Evolutionary conservation across 2,113 vertebrate genomes (phyloP).

Genomic region (Aptenodytes forsteri): DNA sequence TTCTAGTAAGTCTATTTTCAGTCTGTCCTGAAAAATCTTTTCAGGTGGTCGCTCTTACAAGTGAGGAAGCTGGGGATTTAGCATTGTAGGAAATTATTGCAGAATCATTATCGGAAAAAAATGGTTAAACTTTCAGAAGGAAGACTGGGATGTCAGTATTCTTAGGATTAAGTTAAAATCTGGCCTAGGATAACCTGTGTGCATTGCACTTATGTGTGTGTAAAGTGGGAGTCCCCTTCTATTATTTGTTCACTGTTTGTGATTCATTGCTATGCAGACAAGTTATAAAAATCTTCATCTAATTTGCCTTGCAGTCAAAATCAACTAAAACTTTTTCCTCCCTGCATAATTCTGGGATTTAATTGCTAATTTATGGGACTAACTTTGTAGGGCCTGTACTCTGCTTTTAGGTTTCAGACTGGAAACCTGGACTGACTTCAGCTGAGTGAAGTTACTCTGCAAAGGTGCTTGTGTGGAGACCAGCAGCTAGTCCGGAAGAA

Average conservation of each 20-base stretch:
- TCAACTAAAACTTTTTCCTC: background rate
- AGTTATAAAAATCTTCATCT: background rate
- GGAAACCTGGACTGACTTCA: background rate
- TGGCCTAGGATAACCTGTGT: background rate
- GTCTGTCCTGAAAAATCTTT: background rate
- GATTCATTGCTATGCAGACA: background rate
- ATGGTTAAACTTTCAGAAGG: background rate
- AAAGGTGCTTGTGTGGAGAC: background rate
- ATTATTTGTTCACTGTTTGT: background rate
- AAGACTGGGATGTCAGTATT: background rate
- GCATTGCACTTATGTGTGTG: background rate
- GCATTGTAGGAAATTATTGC: background rate
- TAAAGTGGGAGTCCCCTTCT: background rate
- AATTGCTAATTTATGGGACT: background rate
- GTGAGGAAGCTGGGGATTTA: background rate
- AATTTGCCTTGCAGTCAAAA: background rate
- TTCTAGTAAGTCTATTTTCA: background rate
- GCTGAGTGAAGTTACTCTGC: background rate
- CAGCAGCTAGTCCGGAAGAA: background rate
- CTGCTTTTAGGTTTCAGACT: background rate
- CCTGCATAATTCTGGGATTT: background rate
- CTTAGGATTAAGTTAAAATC: background rate
- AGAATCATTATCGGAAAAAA: background rate
- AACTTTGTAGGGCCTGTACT: background rate
- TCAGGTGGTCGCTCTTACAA: fast-evolving